Evolutionary conservation across 2,113 vertebrate species (phyloP).

Genomic region (Ctenodactylus gundi): DNA sequence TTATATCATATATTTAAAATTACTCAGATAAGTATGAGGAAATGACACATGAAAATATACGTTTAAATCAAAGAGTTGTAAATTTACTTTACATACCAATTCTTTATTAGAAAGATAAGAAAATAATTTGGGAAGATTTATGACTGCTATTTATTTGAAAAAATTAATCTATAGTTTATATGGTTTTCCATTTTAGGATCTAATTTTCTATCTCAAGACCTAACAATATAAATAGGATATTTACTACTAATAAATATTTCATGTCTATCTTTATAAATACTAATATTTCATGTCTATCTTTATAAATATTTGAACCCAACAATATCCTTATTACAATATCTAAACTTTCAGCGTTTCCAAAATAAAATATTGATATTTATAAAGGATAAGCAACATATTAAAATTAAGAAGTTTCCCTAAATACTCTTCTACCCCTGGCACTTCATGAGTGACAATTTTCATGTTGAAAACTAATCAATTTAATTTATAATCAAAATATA

Average conservation of each 20-base stretch:
- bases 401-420: not conserved
- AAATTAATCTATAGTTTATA: not conserved
- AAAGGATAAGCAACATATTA: not conserved
- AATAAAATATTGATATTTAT: not conserved
- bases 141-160: not conserved
- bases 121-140: not conserved
- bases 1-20: not conserved
- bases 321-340: not conserved
- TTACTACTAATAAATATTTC: too few species aligned
- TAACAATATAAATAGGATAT: too few species aligned
- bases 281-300: too few species aligned
- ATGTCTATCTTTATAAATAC: too few species aligned
- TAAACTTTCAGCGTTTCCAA: rapidly evolving
- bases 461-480: not conserved
- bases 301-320: not conserved
- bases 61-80: not conserved
- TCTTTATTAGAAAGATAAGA: not conserved
- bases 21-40: not conserved
- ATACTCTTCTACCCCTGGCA: not conserved
- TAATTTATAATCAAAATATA: not conserved
- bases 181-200: not conserved
- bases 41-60: not conserved
- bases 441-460: not conserved
- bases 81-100: not conserved
- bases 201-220: not conserved